These are phyloP conservation scores for Heliconius sara DNA, from an alignment of 2,888 invertebrate species.

Conservation along the genomic window DNA sequence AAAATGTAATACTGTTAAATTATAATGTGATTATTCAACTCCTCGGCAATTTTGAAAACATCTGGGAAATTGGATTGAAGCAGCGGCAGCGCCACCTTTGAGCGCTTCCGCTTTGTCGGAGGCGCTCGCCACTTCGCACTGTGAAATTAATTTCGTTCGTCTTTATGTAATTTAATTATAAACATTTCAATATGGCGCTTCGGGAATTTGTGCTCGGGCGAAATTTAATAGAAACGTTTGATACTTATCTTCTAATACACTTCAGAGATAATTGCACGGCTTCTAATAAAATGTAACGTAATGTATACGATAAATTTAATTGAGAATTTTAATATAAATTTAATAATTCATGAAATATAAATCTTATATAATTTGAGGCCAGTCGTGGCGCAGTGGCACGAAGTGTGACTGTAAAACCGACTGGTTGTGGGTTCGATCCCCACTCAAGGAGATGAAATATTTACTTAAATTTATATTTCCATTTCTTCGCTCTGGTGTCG, in stretches of 20 bases:
- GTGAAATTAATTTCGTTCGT: conserved; percentile 85
- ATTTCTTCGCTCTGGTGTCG: no score
- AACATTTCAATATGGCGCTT: conserved; percentile 84
- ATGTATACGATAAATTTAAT: conserved; percentile 1
- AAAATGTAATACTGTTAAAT: conserved; percentile 84
- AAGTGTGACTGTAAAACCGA: no score
- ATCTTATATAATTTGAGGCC: no score
- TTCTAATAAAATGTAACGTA: conserved; percentile 68
- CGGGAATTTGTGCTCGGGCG: conserved; percentile 80
- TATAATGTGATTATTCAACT: conserved; percentile 84
- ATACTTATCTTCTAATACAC: conserved; percentile 83
- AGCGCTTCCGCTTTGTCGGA: conserved; percentile 71
- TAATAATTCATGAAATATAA: not conserved
- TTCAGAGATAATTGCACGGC: conserved; percentile 80
- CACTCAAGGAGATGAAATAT: no score
- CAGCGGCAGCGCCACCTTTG: conserved; percentile 74
- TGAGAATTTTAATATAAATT: not conserved
- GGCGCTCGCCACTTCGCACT: conserved; percentile 79
- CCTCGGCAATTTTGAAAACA: conserved; percentile 81
- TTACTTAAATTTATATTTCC: no score
- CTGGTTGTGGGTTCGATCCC: no score
- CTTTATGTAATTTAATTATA: conserved; percentile 85
- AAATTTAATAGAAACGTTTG: conserved; percentile 84
- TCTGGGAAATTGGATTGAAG: conserved; percentile 82
- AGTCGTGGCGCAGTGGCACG: no score